phyloP scores from a whole-genome alignment of 2,113 vertebrate genomes.

The Zingel zingel region DNA sequence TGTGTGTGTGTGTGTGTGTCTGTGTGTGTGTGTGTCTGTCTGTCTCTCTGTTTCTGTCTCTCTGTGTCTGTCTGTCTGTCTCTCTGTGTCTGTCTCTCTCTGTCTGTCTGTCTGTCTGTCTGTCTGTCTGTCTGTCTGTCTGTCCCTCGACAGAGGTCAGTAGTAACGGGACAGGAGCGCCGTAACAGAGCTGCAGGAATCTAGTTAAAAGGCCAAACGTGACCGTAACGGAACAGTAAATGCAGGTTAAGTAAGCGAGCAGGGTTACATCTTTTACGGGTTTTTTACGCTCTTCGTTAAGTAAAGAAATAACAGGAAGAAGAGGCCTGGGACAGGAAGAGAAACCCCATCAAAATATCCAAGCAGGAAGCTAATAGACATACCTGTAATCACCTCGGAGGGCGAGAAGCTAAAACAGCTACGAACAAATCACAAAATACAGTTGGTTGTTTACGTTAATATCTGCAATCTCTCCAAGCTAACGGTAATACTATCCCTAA shows the following conservation, averaged over 20 bases:
- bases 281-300: conserved; percentile 48
- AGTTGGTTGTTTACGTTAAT: conserved; percentile 57
- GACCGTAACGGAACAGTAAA: conserved; percentile 64
- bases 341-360: conserved; percentile 80
- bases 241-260: conserved; percentile 85
- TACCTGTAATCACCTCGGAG: conserved; percentile 59
- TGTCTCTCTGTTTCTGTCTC: neutral
- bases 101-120: neutral
- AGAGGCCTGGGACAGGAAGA: conserved; percentile 48
- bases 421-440: conserved; percentile 87
- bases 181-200: conserved; percentile 82
- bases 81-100: neutral
- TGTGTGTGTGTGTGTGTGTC: too few relatives aligned
- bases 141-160: too few relatives aligned
- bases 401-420: conserved; percentile 83
- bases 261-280: conserved; percentile 63
- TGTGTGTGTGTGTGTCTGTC: too few relatives aligned
- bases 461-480: conserved; percentile 82
- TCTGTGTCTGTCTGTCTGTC: neutral
- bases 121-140: neutral
- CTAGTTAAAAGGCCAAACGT: conserved; percentile 79
- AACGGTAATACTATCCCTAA: conserved; percentile 75
- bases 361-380: conserved; percentile 79
- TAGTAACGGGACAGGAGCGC: too few relatives aligned
- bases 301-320: conserved; percentile 68